Evolutionary conservation across 2,888 invertebrate genomes (phyloP).

Genomic region (Exocentrus adspersus): DNA sequence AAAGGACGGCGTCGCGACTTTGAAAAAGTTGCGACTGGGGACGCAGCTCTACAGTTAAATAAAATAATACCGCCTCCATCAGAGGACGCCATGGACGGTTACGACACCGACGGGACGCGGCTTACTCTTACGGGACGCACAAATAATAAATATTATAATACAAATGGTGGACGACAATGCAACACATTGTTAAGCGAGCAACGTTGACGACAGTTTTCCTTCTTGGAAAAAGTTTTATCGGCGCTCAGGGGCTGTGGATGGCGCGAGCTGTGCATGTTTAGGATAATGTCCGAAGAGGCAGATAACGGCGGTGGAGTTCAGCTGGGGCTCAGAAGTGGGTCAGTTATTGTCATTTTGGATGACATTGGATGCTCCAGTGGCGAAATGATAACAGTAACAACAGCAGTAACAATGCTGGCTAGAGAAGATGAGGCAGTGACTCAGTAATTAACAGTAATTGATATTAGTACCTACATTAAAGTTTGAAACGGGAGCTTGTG

Average conservation of each 20-base stretch:
- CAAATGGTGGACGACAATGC: conserved; percentile 61
- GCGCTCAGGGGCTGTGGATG: conserved; percentile 52
- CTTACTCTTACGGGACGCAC: conserved; percentile 61
- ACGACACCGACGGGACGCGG: conserved; percentile 60
- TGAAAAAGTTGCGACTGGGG: conserved; percentile 62
- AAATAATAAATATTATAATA: conserved; percentile 66
- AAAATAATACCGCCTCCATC: conserved; percentile 63
- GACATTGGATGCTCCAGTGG: too few species aligned
- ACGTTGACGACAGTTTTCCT: conserved; percentile 62
- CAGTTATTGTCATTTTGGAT: not conserved
- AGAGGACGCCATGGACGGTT: conserved; percentile 57
- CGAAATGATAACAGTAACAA: not conserved
- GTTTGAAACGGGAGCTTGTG: not conserved
- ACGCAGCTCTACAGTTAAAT: conserved; percentile 61
- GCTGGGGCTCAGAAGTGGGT: not conserved
- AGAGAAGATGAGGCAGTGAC: too few species aligned
- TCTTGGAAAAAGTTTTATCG: conserved; percentile 64
- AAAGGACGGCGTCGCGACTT: conserved; percentile 61
- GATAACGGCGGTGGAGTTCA: conserved; percentile 34
- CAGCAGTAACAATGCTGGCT: not conserved
- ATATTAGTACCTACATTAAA: too few species aligned
- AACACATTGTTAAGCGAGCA: conserved; percentile 63
- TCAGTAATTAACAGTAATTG: too few species aligned
- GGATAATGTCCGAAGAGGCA: conserved; percentile 48
- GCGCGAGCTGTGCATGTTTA: conserved; percentile 45